Conservation (phyloP, 2,888 invertebrate species). For the Amphipyra berbera region DNA sequence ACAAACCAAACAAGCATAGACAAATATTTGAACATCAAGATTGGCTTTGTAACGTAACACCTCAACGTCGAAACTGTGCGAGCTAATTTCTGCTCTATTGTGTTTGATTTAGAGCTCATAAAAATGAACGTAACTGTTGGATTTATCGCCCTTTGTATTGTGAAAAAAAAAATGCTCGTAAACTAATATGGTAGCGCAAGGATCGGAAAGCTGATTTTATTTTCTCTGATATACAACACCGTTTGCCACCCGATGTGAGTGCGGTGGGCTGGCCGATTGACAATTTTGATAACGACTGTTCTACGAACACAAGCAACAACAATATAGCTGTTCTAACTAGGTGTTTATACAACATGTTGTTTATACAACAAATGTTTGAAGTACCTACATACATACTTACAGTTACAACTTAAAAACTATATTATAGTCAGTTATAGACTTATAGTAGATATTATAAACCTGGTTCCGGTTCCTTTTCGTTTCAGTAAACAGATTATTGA, state of each 20-base stretch:
- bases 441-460: no score
- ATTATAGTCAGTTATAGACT: no score
- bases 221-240: conserved; percentile 80
- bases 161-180: conserved; percentile 75
- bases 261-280: conserved; percentile 46
- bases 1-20: conserved; percentile 87
- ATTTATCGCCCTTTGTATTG: conserved; percentile 66
- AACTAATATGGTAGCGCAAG: conserved; percentile 83
- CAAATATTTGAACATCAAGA: conserved; percentile 86
- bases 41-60: conserved; percentile 78
- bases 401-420: no score
- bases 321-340: neutral
- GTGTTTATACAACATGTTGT: no score
- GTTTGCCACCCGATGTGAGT: conserved; percentile 61
- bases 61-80: conserved; percentile 64
- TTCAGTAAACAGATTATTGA: conserved; percentile 23
- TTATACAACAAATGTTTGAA: no score
- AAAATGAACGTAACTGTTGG: conserved; percentile 48
- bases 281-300: conserved; percentile 52
- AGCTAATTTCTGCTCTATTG: conserved; percentile 74
- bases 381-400: no score
- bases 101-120: conserved; percentile 67
- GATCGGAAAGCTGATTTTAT: conserved; percentile 81
- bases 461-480: neutral
- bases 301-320: conserved; percentile 41